Percentiles rank a stretch among this genome's conserved stretches.
Conservation (phyloP, 2,888 invertebrate species). For the Troides aeacus region DNA sequence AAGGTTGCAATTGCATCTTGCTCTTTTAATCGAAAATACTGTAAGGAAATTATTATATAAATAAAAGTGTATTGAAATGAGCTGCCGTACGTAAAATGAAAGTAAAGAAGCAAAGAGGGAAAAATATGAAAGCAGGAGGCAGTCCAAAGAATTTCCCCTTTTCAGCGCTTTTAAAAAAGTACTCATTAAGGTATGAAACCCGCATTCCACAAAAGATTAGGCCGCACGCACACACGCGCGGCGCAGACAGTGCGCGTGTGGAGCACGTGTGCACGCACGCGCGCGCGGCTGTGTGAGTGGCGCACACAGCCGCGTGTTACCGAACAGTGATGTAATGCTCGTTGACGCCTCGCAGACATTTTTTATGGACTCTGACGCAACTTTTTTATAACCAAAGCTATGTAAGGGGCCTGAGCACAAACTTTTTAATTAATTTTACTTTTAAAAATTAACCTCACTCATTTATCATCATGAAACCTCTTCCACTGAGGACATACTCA, state of each 20-base stretch:
- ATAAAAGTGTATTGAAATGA: constrained; percentile 20
- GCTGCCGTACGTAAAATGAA: constrained; percentile 20
- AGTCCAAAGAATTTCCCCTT: constrained; percentile 62
- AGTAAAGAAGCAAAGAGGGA: constrained; percentile 34
- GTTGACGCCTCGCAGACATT: constrained; percentile 78
- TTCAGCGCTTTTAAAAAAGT: constrained; percentile 71
- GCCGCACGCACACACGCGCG: constrained; percentile 50
- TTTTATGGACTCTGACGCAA: constrained; percentile 78
- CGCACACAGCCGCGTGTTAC: constrained; percentile 41
- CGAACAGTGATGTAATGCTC: constrained; percentile 68
- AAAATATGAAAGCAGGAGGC: constrained; percentile 47
- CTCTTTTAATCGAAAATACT: constrained; percentile 3
- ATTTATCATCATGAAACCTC: neutral
- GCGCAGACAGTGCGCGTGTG: constrained; percentile 32
- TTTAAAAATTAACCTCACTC: neutral
- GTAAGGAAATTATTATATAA: constrained; percentile 15
- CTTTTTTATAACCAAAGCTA: constrained; percentile 68
- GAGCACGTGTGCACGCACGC: constrained; percentile 39
- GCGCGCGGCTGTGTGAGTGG: constrained; percentile 37
- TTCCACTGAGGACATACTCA: neutral
- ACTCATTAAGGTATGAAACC: constrained; percentile 73
- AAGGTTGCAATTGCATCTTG: constrained; percentile 2
- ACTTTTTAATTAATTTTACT: constrained; percentile 15
- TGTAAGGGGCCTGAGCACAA: constrained; percentile 51
- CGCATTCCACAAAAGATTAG: constrained; percentile 78